These are phyloP conservation scores for Meandrusa payeni DNA, from an alignment of 2,888 invertebrate species.

Conservation along the genomic window DNA sequence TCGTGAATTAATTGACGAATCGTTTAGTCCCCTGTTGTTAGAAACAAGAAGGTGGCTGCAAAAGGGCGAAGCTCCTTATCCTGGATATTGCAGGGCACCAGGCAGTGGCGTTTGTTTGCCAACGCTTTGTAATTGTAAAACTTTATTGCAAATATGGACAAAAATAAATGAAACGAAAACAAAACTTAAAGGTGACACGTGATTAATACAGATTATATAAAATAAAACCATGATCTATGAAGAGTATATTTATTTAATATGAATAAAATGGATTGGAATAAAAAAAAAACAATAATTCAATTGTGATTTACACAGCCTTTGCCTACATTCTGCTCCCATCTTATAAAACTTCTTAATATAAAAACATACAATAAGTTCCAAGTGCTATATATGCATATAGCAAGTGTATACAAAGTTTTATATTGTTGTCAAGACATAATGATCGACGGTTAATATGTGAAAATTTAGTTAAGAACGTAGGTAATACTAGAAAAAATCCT, in stretches of 20 bases:
- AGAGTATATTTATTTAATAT: background rate
- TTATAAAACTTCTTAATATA: too few species aligned
- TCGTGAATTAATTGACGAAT: slow-evolving; percentile 29
- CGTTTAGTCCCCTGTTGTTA: slow-evolving; percentile 24
- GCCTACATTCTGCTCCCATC: too few species aligned
- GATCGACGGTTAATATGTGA: too few species aligned
- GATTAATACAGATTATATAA: slow-evolving; percentile 3
- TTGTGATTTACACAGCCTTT: background rate
- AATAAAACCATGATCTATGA: slow-evolving; percentile 7
- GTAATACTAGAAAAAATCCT: too few species aligned
- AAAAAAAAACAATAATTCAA: too few species aligned
- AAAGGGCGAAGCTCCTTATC: slow-evolving; percentile 54
- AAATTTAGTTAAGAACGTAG: too few species aligned
- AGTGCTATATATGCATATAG: too few species aligned
- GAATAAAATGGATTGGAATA: too few species aligned
- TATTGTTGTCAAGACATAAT: too few species aligned
- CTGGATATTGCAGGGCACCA: slow-evolving; percentile 65
- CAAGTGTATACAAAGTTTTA: too few species aligned
- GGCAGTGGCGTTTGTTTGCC: slow-evolving; percentile 49
- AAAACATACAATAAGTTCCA: too few species aligned
- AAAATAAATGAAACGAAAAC: too few species aligned
- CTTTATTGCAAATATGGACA: slow-evolving; percentile 49
- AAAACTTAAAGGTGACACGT: slow-evolving; percentile 25
- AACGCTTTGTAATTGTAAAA: slow-evolving; percentile 55
- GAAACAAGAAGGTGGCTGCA: slow-evolving; percentile 52